phyloP scores from a whole-genome alignment of 2,113 vertebrate genomes.

The Blennius ocellaris region DNA sequence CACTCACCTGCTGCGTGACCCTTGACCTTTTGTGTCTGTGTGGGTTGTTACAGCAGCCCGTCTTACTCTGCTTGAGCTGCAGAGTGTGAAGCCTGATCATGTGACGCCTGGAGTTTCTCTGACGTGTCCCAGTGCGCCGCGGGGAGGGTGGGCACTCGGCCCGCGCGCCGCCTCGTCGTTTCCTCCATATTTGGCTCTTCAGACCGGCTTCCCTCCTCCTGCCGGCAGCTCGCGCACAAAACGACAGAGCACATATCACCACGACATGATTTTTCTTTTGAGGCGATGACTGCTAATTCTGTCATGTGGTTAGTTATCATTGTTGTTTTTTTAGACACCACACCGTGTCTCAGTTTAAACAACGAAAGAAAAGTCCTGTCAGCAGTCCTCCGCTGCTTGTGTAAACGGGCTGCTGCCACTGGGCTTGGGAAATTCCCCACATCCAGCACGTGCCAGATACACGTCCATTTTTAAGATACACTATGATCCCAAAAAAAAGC shows the following conservation, averaged over 20 bases:
- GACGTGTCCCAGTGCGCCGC: not conserved
- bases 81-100: slow-evolving; percentile 29
- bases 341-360: not conserved
- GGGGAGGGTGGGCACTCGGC: not conserved
- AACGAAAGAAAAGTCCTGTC: not conserved
- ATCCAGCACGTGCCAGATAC: slow-evolving; percentile 6
- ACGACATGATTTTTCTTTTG: no score
- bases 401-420: not conserved
- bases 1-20: not conserved
- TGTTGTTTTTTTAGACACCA: not conserved
- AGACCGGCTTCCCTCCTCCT: slow-evolving; percentile 43
- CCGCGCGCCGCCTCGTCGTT: slow-evolving; percentile 17
- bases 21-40: not conserved
- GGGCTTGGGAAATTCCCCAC: not conserved
- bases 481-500: slow-evolving; percentile 2
- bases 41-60: not conserved
- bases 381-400: no score
- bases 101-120: slow-evolving; percentile 32
- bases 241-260: no score
- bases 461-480: not conserved
- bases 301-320: not conserved
- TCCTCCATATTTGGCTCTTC: slow-evolving; percentile 74
- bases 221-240: no score
- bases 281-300: no score
- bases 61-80: slow-evolving; percentile 16